These are phyloP conservation scores for Uropetala carovei DNA, from an alignment of 2,888 invertebrate species.

Conservation along the genomic window DNA sequence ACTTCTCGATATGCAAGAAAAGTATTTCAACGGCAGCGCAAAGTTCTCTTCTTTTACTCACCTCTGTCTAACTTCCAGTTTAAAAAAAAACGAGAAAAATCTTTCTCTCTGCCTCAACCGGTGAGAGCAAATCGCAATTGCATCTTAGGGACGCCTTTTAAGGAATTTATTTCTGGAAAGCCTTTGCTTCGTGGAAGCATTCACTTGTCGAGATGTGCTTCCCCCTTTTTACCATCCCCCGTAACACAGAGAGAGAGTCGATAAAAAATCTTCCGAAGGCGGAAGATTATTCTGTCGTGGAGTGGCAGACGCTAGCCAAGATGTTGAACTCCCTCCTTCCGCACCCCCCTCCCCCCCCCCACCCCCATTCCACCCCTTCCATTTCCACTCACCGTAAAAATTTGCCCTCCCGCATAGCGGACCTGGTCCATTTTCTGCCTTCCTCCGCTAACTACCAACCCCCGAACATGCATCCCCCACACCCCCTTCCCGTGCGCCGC, in stretches of 20 bases:
- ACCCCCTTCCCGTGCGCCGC: background rate
- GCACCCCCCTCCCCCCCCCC: background rate
- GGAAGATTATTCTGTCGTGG: slow-evolving; percentile 26
- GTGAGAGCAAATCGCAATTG: no score
- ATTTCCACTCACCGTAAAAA: slow-evolving; percentile 1
- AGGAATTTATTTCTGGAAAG: background rate
- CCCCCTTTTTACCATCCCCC: background rate
- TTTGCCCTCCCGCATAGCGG: slow-evolving; percentile 61
- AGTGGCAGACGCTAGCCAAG: background rate
- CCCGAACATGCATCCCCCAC: background rate
- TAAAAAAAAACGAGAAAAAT: no score
- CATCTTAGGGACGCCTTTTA: background rate
- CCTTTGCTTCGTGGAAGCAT: slow-evolving; percentile 1
- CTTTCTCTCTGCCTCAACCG: no score
- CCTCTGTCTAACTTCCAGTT: no score
- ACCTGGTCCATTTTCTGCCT: slow-evolving; percentile 60
- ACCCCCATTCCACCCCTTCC: no score
- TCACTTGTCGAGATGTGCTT: slow-evolving; percentile 14
- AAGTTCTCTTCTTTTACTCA: no score
- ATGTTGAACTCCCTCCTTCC: background rate
- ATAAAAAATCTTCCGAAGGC: slow-evolving; percentile 17
- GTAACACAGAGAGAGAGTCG: background rate
- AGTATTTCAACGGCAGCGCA: no score
- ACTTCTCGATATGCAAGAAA: no score
- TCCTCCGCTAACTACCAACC: background rate